Base-by-base conservation (phyloP, 1,140 invertebrate genomes). In the Formica exsecta region DNA sequence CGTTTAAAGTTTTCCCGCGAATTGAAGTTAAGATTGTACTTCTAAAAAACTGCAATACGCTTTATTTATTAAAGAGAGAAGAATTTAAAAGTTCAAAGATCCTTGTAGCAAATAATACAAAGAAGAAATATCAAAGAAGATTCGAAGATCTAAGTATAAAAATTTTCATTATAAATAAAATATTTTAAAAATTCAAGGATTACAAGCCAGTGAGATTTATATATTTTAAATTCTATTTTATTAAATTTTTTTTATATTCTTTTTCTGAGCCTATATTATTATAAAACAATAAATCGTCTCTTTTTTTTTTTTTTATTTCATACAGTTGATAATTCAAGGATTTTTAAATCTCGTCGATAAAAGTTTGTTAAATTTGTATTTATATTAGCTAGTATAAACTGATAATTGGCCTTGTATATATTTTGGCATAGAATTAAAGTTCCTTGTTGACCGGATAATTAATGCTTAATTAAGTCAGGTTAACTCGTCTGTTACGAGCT, bases 391-490 rank as follows among this genome's bases (percentile, higher is more conserved):
- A 6, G 9, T 9, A 57, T 3, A 9, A 59, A 59, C 22, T 71
- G 48, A 57, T 62, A 71, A 57, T 44, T 11, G 8, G 7, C 9
- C 2, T 59, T 57, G 11, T 70, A n/a, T 16, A 70, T 57, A 44
- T 81, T 81, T 81, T 36, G 66, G 25, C 51, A 59, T 25, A 81
- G 36, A 73, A 86, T 73, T 74, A 59, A 32, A 51, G 13, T 70
- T 51, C 13, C 57, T 68, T 54, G 32, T 75, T 86, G 36, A 70
- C 41, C 36, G 66, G n/a, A 62, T 87, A 87, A 85, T 73, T 87
- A 87, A 64, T 76, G 59, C 64, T 48, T 89, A 90, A 90, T 89
- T 90, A 62, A 75, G 61, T 38, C 22, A 66, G 61, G 62, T 73
- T 81, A 68, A 81, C 4, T 36, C 59, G 57, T 36, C 66, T 76